Evolutionary conservation across 2,797 vertebrate genomes (phyloP).

Genomic region (Rhabdophis nuchalis): DNA sequence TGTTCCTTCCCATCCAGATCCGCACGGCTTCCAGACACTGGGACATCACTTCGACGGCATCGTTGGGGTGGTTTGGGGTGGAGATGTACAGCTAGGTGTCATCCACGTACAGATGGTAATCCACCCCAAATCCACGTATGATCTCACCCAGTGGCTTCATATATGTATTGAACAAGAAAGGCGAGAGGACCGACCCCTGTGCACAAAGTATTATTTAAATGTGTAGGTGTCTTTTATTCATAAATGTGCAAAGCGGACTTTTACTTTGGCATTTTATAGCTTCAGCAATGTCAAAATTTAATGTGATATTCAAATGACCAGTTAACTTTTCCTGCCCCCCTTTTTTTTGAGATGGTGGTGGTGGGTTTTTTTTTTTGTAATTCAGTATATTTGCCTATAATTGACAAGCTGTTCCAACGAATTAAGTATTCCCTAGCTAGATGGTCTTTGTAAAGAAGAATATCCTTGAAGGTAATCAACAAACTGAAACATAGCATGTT

Average conservation of each 20-base stretch:
- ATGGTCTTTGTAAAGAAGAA: conserved; percentile 43
- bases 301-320: neutral
- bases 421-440: conserved; percentile 24
- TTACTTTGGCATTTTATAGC: neutral
- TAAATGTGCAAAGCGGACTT: neutral
- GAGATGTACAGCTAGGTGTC: no score
- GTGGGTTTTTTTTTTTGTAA: conserved; percentile 12
- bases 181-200: no score
- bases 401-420: conserved; percentile 27
- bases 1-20: no score
- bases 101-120: no score
- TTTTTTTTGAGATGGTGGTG: neutral
- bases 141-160: no score
- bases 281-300: neutral
- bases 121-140: no score
- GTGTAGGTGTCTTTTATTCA: conserved; percentile 1
- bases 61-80: no score
- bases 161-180: no score
- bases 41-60: no score
- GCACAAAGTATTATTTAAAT: neutral
- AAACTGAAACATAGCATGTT: conserved; percentile 14
- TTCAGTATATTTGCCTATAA: conserved; percentile 17
- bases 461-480: conserved; percentile 33
- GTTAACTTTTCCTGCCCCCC: neutral
- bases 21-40: no score